Conservation (phyloP, 2,797 vertebrate species). For the Halcyon smyrnensis region DNA sequence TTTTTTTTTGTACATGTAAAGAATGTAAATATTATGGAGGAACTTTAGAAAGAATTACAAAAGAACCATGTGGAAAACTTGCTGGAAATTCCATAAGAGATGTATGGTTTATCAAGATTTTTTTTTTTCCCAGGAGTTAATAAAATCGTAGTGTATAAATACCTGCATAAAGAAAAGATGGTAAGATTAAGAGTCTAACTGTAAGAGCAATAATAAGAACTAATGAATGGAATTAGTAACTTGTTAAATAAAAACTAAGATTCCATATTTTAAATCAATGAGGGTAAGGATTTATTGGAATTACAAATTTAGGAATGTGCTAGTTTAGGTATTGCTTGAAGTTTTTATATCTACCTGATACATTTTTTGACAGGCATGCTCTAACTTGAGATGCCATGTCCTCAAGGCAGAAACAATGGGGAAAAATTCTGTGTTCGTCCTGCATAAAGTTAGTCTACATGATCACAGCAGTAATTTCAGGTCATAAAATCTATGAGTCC, state of each 20-base stretch:
- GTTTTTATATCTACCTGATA: not conserved
- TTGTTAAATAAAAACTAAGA: not conserved
- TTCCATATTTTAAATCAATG: not conserved
- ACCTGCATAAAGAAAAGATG: not conserved
- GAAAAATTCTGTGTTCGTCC: not conserved
- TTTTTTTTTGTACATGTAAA: not conserved
- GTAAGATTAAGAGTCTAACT: not conserved
- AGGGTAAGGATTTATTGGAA: not conserved
- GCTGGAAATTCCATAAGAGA: not conserved
- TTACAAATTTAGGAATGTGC: not conserved
- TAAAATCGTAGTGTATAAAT: not conserved
- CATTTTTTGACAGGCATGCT: not conserved
- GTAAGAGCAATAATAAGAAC: not conserved
- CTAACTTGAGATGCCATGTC: not conserved
- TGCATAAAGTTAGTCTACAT: not conserved
- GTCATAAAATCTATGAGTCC: not conserved
- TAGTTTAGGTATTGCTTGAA: not conserved
- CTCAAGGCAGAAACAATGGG: not conserved
- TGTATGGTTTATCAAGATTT: not conserved
- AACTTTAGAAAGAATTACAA: not conserved
- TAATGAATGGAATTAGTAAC: not conserved
- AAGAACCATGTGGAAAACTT: not conserved
- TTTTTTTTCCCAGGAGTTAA: not conserved
- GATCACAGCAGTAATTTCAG: not conserved
- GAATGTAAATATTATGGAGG: not conserved